Percentiles rank a stretch among this genome's conserved stretches.
These are phyloP conservation scores for Calliopsis andreniformis DNA, from an alignment of 1,140 invertebrate genomes.

Conservation along the genomic window DNA sequence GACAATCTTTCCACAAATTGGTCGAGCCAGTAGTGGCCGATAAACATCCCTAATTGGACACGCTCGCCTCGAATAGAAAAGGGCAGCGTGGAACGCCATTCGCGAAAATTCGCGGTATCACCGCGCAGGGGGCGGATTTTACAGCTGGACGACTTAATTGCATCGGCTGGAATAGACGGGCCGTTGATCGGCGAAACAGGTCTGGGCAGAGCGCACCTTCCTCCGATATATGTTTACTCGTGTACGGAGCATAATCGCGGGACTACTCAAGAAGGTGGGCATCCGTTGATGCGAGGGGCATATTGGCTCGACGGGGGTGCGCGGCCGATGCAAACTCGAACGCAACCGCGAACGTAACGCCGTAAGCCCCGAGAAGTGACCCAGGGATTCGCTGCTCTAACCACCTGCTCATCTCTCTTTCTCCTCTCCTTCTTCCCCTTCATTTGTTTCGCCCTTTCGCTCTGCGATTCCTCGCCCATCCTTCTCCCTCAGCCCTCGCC, in stretches of 20 bases:
- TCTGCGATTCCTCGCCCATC: slow-evolving; percentile 48
- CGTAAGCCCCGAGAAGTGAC: slow-evolving; percentile 67
- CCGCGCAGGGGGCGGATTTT: slow-evolving; percentile 53
- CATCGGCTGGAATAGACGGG: slow-evolving; percentile 37
- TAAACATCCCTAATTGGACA: too few relatives aligned
- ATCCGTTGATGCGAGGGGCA: slow-evolving; percentile 76
- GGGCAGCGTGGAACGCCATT: background rate
- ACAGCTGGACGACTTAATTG: slow-evolving; percentile 63
- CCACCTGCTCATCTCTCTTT: slow-evolving; percentile 19
- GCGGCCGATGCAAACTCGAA: slow-evolving; percentile 68
- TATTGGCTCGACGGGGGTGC: slow-evolving; percentile 79
- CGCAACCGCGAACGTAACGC: slow-evolving; percentile 65
- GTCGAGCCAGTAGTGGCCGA: too few relatives aligned
- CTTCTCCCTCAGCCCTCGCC: background rate
- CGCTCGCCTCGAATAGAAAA: background rate
- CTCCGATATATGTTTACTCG: slow-evolving; percentile 37
- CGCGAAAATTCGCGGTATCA: background rate
- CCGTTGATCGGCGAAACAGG: slow-evolving; percentile 31
- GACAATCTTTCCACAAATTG: too few relatives aligned
- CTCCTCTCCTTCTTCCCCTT: background rate
- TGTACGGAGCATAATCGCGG: slow-evolving; percentile 61
- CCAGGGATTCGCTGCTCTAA: slow-evolving; percentile 67
- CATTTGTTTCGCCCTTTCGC: slow-evolving; percentile 6
- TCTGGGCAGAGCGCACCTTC: slow-evolving; percentile 49
- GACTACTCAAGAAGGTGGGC: slow-evolving; percentile 79